Conservation (phyloP, 2,113 vertebrate genomes). For the Pachycephala philippinensis region DNA sequence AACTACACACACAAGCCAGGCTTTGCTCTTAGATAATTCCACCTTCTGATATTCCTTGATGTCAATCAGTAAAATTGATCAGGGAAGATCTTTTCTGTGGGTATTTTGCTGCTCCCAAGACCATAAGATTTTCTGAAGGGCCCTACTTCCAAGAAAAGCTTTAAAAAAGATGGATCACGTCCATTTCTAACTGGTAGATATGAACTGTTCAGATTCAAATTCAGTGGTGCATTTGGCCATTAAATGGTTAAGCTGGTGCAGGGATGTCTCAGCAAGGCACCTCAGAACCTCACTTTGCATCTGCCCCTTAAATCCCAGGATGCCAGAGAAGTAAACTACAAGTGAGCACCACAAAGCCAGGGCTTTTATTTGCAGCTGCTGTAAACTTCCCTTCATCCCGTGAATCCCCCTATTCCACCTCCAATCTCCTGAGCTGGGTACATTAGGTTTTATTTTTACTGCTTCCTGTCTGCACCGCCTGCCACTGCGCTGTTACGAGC, state of each 20-base stretch:
- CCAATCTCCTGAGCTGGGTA: not conserved
- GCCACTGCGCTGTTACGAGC: not conserved
- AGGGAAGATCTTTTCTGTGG: not conserved
- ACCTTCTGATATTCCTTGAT: not conserved
- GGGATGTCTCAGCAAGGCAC: not conserved
- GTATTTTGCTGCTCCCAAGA: not conserved
- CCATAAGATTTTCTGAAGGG: not conserved
- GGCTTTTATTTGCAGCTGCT: not conserved
- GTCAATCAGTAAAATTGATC: not conserved
- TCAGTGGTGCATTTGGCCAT: not conserved
- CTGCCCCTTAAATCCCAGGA: not conserved
- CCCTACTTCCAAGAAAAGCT: not conserved
- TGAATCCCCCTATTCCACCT: not conserved
- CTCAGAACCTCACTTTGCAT: not conserved
- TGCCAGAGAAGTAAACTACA: not conserved
- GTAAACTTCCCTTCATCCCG: not conserved
- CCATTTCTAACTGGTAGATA: not conserved
- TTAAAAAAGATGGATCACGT: not conserved
- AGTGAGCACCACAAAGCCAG: not conserved
- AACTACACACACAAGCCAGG: not conserved
- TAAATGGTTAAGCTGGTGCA: not conserved
- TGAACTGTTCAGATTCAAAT: not conserved
- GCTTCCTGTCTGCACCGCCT: not conserved
- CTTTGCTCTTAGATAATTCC: not conserved
- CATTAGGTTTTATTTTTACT: not conserved